Base-by-base conservation (phyloP, 1,140 invertebrate genomes). In the Diplogasteroides magnus region DNA sequence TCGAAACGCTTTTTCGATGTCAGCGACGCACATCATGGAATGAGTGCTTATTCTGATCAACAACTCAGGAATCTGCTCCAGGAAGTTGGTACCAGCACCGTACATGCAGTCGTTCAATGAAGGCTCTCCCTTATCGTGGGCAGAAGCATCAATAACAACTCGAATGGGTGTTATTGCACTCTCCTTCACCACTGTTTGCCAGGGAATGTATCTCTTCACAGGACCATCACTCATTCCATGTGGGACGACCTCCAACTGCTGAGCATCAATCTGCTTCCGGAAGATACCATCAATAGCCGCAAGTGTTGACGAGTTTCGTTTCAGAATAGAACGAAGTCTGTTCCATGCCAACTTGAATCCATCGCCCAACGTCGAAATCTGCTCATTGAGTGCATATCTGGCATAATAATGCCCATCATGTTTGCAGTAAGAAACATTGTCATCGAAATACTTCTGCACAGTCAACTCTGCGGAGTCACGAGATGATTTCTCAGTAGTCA, bases 131-230 rank as follows among this genome's bases (percentile, higher is more conserved):
- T 0, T 72, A 0, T 19, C 31, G 11, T 76, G 64, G 6, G 71
- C 73, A 3, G 71, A 72, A 0, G 70, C 71, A 31, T 72, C 71
- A 57, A 26, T 27, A 19, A 72, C 71, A 31, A 76, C 59, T 6
- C 71, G 73, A 19, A 76, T 13, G n/a, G 26, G 25, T 19, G 31
- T 74, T 14, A 23, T 74, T n/a, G n/a, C n/a, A 14, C 61, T 75
- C 0, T 25, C n/a, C 19, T 27, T 75, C n/a, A 72, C 26, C 2
- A 72, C 71, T 2, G 62, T 19, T 19, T 75, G 72, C 14, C 32
- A 56, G 0, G 71, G 71, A 11, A 72, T 29, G 58, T 72, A 72
- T n/a, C 74, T 70, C 15, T 62, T 61, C 0, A 27, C 25, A 27
- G 0, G 1, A 2, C 0, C 72, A 57, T 55, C 14, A 23, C 25